Conservation (phyloP, 2,888 invertebrate species). For the Acanthosepion lycidas region DNA sequence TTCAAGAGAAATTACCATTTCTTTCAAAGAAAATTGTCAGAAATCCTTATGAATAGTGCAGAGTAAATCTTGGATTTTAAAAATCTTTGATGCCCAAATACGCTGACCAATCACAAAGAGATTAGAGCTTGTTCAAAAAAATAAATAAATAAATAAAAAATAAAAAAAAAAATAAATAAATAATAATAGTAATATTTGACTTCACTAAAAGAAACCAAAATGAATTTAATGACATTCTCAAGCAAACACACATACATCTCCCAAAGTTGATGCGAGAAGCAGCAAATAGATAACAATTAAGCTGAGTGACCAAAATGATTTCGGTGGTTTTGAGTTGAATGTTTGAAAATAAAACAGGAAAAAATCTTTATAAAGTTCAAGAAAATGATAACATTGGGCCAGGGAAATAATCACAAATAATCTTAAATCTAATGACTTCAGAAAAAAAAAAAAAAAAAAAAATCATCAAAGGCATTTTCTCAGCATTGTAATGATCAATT, state of each 20-base stretch:
- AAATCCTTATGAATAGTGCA: not conserved
- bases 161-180: not conserved
- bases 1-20: not conserved
- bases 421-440: too few relatives aligned
- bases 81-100: not conserved
- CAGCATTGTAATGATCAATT: not conserved
- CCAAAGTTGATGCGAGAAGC: not conserved
- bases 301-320: not conserved
- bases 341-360: not conserved
- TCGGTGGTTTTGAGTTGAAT: not conserved
- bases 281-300: not conserved
- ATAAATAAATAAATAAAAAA: not conserved
- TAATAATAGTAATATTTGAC: too few relatives aligned
- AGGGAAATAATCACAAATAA: not conserved
- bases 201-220: too few relatives aligned
- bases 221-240: too few relatives aligned
- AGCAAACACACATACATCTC: not conserved
- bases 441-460: too few relatives aligned
- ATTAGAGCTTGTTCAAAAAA: not conserved
- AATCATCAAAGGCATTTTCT: too few relatives aligned
- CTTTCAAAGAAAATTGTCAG: not conserved
- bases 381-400: too few relatives aligned
- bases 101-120: too few relatives aligned
- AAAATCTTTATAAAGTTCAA: not conserved
- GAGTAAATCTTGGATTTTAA: not conserved